phyloP scores from a whole-genome alignment of 1,140 invertebrate genomes.

The Pseudomyrmex concolor region DNA sequence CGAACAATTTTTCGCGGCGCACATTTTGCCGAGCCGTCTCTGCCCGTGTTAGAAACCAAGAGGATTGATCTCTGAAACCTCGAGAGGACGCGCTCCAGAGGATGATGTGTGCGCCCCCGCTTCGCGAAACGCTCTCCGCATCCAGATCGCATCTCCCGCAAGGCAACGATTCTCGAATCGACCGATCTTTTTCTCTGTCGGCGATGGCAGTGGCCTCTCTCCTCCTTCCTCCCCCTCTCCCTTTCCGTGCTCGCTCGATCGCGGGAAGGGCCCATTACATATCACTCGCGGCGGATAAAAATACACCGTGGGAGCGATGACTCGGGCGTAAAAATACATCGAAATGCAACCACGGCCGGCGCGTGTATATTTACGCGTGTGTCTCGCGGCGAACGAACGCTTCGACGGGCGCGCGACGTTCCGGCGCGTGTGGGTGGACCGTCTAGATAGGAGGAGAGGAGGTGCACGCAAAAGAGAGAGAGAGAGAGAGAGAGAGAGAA shows the following conservation, averaged over 20 bases:
- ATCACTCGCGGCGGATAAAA: conserved; percentile 82
- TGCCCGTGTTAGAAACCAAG: background rate
- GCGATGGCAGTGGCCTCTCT: background rate
- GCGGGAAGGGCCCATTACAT: conserved; percentile 77
- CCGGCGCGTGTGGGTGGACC: conserved; percentile 36
- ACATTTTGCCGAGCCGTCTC: background rate
- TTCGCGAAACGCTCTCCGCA: conserved; percentile 10
- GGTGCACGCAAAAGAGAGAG: background rate
- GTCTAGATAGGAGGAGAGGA: conserved; percentile 14
- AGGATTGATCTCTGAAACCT: background rate
- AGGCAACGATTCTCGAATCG: conserved; percentile 36
- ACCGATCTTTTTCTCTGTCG: conserved; percentile 12
- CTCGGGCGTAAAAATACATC: conserved; percentile 84
- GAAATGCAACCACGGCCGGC: conserved; percentile 75
- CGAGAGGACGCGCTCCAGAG: background rate
- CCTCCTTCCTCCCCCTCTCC: no score
- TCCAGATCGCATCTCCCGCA: conserved; percentile 11
- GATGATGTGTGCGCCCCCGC: background rate
- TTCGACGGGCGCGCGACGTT: conserved; percentile 43
- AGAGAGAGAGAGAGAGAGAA: no score
- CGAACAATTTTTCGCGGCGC: background rate
- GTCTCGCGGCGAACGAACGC: conserved; percentile 60
- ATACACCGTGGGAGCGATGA: conserved; percentile 85
- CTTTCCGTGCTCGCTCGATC: conserved; percentile 35
- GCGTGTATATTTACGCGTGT: conserved; percentile 58